phyloP scores from a whole-genome alignment of 2,888 invertebrate species.

The Hypercompe scribonia region DNA sequence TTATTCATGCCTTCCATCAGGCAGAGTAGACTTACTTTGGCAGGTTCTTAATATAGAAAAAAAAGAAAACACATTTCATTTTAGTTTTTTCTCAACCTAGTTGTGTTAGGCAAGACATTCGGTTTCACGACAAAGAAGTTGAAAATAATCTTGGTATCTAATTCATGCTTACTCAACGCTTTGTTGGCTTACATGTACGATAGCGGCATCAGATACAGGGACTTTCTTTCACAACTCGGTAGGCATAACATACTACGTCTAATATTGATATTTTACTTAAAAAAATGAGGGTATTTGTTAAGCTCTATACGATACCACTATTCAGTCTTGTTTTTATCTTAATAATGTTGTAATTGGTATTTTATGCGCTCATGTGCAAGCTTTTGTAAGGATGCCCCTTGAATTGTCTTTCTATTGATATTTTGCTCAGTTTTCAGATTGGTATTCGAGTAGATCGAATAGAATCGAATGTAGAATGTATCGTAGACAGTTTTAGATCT shows the following conservation, averaged over 20 bases:
- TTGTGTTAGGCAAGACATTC: not conserved
- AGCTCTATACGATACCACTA: not conserved
- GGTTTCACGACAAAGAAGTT: conserved; percentile 6
- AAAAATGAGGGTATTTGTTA: not conserved
- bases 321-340: not conserved
- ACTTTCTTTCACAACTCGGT: conserved; percentile 11
- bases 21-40: too few relatives aligned
- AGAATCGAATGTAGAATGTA: too few relatives aligned
- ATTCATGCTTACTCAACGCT: conserved; percentile 12
- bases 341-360: too few relatives aligned
- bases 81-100: not conserved
- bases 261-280: not conserved
- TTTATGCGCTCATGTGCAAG: too few relatives aligned
- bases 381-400: too few relatives aligned
- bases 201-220: conserved; percentile 19
- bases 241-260: not conserved
- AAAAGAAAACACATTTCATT: not conserved
- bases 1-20: too few relatives aligned
- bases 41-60: too few relatives aligned
- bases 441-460: too few relatives aligned
- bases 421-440: too few relatives aligned
- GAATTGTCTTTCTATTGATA: too few relatives aligned
- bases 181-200: conserved; percentile 14
- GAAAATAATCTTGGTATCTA: conserved; percentile 15
- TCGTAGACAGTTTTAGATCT: too few relatives aligned